Conservation (phyloP, 1,140 invertebrate species). For the Zaprionus ghesquierei region DNA sequence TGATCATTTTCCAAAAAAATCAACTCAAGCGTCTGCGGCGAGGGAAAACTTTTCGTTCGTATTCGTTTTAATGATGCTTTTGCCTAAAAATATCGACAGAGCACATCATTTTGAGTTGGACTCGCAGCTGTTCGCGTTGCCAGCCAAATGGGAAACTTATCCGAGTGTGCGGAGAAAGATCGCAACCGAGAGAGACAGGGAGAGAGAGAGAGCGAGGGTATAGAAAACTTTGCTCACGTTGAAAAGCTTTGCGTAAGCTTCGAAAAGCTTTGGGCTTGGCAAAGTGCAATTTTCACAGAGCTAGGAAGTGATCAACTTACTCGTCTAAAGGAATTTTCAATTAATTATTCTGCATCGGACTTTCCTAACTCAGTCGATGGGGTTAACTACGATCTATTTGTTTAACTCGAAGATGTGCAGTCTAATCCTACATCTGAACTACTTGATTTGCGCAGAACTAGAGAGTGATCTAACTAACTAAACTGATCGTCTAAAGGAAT, state of each 20-base stretch:
- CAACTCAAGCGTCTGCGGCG: too few relatives aligned
- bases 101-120: conserved; percentile 45
- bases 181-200: neutral
- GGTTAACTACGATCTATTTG: too few relatives aligned
- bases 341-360: too few relatives aligned
- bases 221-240: neutral
- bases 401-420: too few relatives aligned
- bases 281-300: neutral
- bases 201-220: neutral
- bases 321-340: too few relatives aligned
- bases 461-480: too few relatives aligned
- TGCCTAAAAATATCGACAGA: conserved; percentile 48
- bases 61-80: conserved; percentile 30
- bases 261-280: neutral
- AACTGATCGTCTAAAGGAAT: too few relatives aligned
- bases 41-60: conserved; percentile 21
- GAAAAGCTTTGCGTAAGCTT: neutral
- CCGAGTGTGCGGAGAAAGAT: neutral
- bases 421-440: too few relatives aligned
- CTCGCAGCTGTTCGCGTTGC: conserved; percentile 39
- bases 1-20: conserved; percentile 30
- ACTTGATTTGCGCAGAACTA: neutral
- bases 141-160: conserved; percentile 14
- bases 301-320: neutral
- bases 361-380: too few relatives aligned